Base-by-base conservation (phyloP, 2,797 vertebrate species). In the Chaetodon trifasciatus region DNA sequence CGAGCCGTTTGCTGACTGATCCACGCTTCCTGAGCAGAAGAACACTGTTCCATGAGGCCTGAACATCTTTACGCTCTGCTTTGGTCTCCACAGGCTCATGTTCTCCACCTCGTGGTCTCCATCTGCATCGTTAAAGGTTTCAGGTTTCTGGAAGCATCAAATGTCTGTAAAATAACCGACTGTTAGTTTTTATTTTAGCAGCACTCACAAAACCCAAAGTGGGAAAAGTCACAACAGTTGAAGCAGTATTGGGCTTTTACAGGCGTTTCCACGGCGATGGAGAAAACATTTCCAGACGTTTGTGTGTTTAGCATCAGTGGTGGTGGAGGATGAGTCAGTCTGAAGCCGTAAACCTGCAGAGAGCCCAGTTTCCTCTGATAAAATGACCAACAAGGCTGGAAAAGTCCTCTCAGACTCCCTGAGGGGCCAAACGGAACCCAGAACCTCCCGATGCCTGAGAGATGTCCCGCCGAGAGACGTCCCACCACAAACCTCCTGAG, bases 311-410 rank as follows among this genome's bases (percentile, higher is more conserved):
- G 39, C 23, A 3, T 53, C n/a, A 9, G 37, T 56, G 39, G 52
- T n/a, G 40, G 53, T 35, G 24, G 2, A 32, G 3, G 15, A 13
- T 56, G 53, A 70, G 24, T 56, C 52, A 56, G 37, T 5, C 2
- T 55, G 50, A 12, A n/a, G 1, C 19, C 19, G 10, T 60, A n/a
- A 39, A 28, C 61, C 61, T 17, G 39, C 61, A 1, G 40, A 23
- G 37, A 32, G 40, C n/a, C 42, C 28, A 42, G 37, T 32, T 46
- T 47, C 42, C 68, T 67, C 24, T 58, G 68, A 58, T 47, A 47
- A 56, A 70, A 57, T 16, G 10, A 37, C 3, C 21, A 3, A n/a
- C 8, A 3, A 3, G 21, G 5, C 47, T 40, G 49, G 66, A 56
- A 56, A 55, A 53, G 7, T 44, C 42, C 42, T 44, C 42, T 44